phyloP scores from a whole-genome alignment of 2,113 vertebrate species.

The Syrmaticus mikado region DNA sequence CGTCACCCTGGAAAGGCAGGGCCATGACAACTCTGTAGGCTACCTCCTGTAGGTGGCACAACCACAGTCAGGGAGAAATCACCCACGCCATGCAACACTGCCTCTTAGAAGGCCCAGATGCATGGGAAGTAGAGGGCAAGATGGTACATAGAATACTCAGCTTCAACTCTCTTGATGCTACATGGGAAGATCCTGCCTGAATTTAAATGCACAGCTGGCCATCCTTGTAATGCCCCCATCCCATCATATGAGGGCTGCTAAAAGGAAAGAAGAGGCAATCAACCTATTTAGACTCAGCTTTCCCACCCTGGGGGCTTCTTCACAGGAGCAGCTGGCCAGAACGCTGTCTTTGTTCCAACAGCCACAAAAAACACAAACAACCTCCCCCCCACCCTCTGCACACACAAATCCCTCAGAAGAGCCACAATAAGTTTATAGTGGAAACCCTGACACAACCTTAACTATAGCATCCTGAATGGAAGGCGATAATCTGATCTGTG shows the following conservation, averaged over 20 bases:
- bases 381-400: too few relatives aligned
- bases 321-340: constrained; percentile 33
- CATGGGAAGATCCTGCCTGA: not conserved
- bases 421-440: constrained; percentile 61
- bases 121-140: not conserved
- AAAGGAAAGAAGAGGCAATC: not conserved
- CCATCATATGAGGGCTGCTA: not conserved
- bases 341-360: constrained; percentile 26
- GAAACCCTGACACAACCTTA: constrained; percentile 59
- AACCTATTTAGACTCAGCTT: constrained; percentile 6
- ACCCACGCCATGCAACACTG: not conserved
- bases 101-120: not conserved
- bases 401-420: constrained; percentile 4
- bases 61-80: not conserved
- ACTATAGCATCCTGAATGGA: constrained; percentile 66
- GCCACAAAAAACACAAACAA: constrained; percentile 25
- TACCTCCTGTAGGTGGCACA: not conserved
- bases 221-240: not conserved
- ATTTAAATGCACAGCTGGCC: not conserved
- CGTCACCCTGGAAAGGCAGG: not conserved
- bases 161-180: not conserved
- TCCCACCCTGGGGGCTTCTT: constrained; percentile 12
- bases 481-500: constrained; percentile 68
- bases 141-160: not conserved
- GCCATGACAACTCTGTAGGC: not conserved